Evolutionary conservation across 2,888 invertebrate genomes (phyloP).

Genomic region (Pachydiplax longipennis): DNA sequence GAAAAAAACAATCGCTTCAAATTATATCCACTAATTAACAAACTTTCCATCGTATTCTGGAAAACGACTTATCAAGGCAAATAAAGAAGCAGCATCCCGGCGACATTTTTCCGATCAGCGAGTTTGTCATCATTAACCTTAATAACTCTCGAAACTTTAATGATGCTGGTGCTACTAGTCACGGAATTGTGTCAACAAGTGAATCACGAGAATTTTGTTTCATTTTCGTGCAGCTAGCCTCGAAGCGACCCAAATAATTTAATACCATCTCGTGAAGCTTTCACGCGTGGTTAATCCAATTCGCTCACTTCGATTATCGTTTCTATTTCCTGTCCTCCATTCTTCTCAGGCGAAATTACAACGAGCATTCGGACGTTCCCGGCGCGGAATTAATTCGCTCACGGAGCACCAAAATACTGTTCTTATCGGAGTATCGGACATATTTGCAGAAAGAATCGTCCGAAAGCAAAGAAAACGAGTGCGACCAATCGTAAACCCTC

Average conservation of each 20-base stretch:
- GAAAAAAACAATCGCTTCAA: not conserved
- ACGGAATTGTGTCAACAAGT: not conserved
- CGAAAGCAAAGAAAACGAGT: not conserved
- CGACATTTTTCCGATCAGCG: not conserved
- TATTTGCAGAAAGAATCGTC: not conserved
- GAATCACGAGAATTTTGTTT: not conserved
- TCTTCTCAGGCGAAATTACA: not conserved
- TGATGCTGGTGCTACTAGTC: not conserved
- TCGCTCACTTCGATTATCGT: not conserved
- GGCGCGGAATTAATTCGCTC: not conserved
- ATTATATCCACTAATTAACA: not conserved
- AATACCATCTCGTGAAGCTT: not conserved
- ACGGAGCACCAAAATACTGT: not conserved
- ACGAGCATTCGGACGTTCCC: not conserved
- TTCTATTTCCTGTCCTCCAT: not conserved
- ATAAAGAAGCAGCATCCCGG: too few species aligned
- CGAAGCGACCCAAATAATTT: not conserved
- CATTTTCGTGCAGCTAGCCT: not conserved
- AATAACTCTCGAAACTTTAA: not conserved
- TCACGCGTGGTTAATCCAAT: not conserved
- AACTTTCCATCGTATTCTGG: not conserved
- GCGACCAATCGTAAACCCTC: not conserved
- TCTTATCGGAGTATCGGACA: not conserved
- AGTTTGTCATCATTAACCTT: not conserved
- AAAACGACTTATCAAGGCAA: not conserved